These are phyloP conservation scores for Rhingia campestris DNA, from an alignment of 2,888 invertebrate species.

Conservation along the genomic window DNA sequence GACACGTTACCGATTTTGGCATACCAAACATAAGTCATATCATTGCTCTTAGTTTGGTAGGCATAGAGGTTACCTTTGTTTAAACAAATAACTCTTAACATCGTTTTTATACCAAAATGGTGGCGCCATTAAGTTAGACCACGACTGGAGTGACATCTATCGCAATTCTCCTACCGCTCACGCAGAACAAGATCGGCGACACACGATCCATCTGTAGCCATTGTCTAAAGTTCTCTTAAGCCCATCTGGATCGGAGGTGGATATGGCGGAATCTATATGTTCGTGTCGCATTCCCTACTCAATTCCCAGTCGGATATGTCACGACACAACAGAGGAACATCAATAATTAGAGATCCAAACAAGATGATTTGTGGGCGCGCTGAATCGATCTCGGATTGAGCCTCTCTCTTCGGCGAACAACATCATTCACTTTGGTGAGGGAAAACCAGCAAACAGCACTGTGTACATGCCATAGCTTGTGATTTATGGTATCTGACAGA, in stretches of 20 bases:
- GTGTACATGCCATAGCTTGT: constrained; percentile 61
- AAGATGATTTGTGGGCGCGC: constrained; percentile 70
- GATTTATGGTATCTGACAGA: constrained; percentile 74
- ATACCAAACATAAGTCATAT: constrained; percentile 1
- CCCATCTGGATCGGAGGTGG: constrained; percentile 37
- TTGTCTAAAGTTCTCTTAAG: constrained; percentile 35
- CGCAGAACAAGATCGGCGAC: constrained; percentile 66
- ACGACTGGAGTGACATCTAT: constrained; percentile 61
- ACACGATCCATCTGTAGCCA: constrained; percentile 50
- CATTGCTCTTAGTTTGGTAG: constrained; percentile 13
- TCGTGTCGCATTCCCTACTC: constrained; percentile 50
- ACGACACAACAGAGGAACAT: constrained; percentile 70
- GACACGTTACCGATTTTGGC: constrained; percentile 51
- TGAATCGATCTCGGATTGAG: constrained; percentile 56
- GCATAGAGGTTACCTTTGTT: constrained; percentile 19
- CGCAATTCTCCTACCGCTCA: constrained; percentile 40
- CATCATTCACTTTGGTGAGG: constrained; percentile 63
- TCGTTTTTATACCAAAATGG: constrained; percentile 28
- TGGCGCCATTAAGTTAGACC: constrained; percentile 66
- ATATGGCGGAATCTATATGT: neutral
- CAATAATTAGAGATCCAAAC: constrained; percentile 72
- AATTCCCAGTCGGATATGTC: constrained; percentile 62
- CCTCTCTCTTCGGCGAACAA: constrained; percentile 51
- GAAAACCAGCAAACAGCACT: constrained; percentile 43
- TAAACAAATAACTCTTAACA: constrained; percentile 20